These are phyloP conservation scores for Scytalopus superciliaris DNA, from an alignment of 2,113 vertebrate genomes.

Conservation along the genomic window DNA sequence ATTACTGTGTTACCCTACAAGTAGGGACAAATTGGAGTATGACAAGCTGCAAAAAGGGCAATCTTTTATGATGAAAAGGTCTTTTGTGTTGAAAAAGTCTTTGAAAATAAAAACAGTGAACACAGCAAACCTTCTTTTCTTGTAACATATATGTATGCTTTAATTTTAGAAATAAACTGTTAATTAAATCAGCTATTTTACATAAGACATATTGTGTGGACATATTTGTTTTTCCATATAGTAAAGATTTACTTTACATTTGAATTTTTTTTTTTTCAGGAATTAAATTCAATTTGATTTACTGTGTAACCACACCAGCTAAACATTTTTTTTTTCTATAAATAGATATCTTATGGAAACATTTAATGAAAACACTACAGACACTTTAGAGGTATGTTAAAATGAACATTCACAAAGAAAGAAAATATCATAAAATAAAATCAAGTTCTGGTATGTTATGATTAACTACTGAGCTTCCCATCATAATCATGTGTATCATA, in stretches of 20 bases:
- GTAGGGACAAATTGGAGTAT: not conserved
- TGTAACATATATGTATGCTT: not conserved
- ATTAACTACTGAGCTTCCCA: not conserved
- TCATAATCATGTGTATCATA: not conserved
- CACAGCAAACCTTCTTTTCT: not conserved
- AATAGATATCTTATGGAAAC: not conserved
- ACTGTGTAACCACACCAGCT: not conserved
- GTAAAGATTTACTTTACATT: not conserved
- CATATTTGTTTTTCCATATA: not conserved
- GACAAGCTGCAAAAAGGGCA: not conserved
- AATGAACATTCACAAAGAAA: not conserved
- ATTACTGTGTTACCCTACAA: not conserved
- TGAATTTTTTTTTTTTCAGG: not conserved
- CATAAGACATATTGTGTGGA: not conserved
- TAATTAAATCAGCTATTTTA: not conserved
- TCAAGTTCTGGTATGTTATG: not conserved
- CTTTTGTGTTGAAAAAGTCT: not conserved
- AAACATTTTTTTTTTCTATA: not conserved
- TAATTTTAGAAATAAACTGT: not conserved
- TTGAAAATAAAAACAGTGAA: not conserved
- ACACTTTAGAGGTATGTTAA: not conserved
- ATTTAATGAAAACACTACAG: not conserved
- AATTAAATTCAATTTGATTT: not conserved
- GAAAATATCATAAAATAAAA: not conserved
- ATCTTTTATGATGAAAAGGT: not conserved